Conservation (phyloP, 2,113 vertebrate genomes). For the Zosterops lateralis region DNA sequence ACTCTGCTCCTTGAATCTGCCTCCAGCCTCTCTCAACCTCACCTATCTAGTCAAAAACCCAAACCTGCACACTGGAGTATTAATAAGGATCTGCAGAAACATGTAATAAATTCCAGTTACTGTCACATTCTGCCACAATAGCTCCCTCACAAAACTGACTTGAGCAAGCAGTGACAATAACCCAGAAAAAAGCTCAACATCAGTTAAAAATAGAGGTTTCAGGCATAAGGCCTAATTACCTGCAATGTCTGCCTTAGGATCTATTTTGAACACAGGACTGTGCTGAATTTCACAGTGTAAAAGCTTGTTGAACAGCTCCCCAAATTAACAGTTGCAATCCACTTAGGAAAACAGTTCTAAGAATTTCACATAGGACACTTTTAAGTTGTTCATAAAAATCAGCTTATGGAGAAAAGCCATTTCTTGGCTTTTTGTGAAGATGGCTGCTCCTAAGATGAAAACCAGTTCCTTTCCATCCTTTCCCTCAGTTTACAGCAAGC, state of each 20-base stretch:
- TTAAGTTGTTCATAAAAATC: background rate
- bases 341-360: background rate
- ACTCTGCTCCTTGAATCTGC: background rate
- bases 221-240: background rate
- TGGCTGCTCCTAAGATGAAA: background rate
- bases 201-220: background rate
- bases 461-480: background rate
- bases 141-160: background rate
- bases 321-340: background rate
- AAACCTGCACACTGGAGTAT: background rate
- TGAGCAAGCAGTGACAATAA: background rate
- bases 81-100: background rate
- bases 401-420: background rate
- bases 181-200: background rate
- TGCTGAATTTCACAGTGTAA: background rate
- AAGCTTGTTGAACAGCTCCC: background rate
- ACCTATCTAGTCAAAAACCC: background rate
- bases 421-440: background rate
- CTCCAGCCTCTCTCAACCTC: background rate
- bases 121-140: background rate
- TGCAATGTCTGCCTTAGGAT: background rate
- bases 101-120: background rate
- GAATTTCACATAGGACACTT: background rate
- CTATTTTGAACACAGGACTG: background rate
- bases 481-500: background rate